Conservation (phyloP, 2,888 invertebrate species). For the Entomobrya multifasciata region DNA sequence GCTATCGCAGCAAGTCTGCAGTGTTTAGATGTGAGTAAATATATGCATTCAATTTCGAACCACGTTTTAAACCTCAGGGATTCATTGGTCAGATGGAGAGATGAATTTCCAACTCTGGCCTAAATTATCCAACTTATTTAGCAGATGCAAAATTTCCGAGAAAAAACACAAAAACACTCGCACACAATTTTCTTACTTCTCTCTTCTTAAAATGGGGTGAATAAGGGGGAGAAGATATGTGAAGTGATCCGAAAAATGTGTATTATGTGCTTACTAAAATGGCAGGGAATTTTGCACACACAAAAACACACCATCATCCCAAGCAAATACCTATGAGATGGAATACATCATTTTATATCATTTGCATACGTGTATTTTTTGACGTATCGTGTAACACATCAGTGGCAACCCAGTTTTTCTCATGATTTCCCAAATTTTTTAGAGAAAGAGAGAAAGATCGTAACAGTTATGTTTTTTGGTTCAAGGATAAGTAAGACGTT, state of each 20-base stretch:
- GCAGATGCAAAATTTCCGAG: constrained; percentile 17
- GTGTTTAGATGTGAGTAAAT: background rate
- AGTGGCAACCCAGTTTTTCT: constrained; percentile 28
- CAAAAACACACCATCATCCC: too few species aligned
- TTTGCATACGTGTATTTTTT: background rate
- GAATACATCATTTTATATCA: background rate
- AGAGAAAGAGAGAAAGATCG: too few species aligned
- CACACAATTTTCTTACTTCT: background rate
- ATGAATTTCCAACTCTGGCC: constrained; percentile 19
- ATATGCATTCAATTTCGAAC: constrained; percentile 39
- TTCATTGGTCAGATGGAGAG: constrained; percentile 28
- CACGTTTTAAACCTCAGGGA: constrained; percentile 43
- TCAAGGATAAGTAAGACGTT: constrained; percentile 40
- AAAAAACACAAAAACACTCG: background rate
- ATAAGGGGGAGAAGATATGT: background rate
- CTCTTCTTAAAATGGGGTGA: background rate
- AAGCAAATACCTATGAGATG: too few species aligned
- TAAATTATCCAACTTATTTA: constrained; percentile 41
- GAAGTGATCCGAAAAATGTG: background rate
- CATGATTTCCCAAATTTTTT: constrained; percentile 33
- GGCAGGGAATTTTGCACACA: too few species aligned
- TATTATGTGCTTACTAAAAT: background rate
- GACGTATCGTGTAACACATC: constrained; percentile 24
- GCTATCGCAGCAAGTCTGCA: background rate
- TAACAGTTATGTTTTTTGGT: constrained; percentile 35